phyloP scores from a whole-genome alignment of 1,140 invertebrate genomes.

The Tetramorium simillimum region DNA sequence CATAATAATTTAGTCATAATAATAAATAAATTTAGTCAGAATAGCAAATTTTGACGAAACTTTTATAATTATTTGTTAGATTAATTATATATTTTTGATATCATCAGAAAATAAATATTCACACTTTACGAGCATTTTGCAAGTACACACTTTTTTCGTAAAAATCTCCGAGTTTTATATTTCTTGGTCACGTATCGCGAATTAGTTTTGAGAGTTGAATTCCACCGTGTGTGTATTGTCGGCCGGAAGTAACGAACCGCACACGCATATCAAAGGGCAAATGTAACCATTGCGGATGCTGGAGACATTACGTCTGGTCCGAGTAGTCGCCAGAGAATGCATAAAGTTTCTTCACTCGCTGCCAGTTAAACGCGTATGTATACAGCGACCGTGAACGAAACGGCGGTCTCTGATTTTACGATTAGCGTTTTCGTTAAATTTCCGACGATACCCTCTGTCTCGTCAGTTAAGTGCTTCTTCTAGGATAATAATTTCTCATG shows the following conservation, averaged over 20 bases:
- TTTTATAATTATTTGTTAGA: not conserved
- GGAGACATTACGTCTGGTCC: constrained; percentile 36
- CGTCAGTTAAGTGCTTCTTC: not conserved
- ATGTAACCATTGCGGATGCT: constrained; percentile 35
- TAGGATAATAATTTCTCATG: not conserved
- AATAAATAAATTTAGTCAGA: not conserved
- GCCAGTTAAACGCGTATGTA: constrained; percentile 17
- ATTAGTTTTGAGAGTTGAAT: constrained; percentile 24
- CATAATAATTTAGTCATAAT: not conserved
- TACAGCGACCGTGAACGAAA: not conserved
- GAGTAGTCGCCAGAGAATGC: constrained; percentile 40
- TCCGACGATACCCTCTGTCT: not conserved
- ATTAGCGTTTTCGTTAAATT: constrained; percentile 9
- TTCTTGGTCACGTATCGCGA: constrained; percentile 7
- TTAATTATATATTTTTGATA: not conserved
- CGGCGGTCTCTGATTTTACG: not conserved
- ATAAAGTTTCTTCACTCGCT: constrained; percentile 60
- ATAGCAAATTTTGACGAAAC: not conserved
- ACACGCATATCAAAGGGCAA: constrained; percentile 42
- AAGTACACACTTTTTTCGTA: not conserved
- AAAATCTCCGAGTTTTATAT: not conserved
- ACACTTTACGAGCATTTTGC: not conserved
- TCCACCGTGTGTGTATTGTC: not conserved
- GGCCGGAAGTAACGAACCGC: not conserved
- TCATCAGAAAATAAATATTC: not conserved